Percentiles rank a stretch among this genome's conserved stretches.
Conservation (phyloP, 1,140 invertebrate genomes). For the Philaenus spumarius region DNA sequence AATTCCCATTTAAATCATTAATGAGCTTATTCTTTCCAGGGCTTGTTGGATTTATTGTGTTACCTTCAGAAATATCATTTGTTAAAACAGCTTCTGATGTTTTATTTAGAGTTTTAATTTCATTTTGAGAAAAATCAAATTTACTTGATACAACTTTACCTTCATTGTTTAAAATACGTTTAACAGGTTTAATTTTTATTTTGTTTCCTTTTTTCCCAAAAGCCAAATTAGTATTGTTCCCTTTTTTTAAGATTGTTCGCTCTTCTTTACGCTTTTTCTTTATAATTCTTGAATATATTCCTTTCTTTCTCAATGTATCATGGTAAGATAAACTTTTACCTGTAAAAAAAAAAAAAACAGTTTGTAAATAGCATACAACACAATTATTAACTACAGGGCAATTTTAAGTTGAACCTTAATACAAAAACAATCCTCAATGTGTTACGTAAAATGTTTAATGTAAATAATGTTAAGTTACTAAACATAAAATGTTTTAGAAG, state of each 20-base stretch:
- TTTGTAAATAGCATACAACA: no score
- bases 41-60: neutral
- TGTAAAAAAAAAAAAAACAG: slow-evolving; percentile 2
- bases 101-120: slow-evolving; percentile 5
- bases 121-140: slow-evolving; percentile 21
- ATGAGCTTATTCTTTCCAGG: neutral
- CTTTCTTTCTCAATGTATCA: slow-evolving; percentile 18
- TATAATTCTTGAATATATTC: slow-evolving; percentile 20
- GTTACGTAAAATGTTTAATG: no score
- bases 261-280: slow-evolving; percentile 25
- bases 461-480: no score
- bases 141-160: slow-evolving; percentile 22
- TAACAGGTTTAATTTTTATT: slow-evolving; percentile 3
- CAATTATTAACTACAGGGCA: no score
- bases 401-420: no score
- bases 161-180: slow-evolving; percentile 15
- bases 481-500: no score
- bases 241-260: slow-evolving; percentile 2
- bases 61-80: slow-evolving; percentile 9
- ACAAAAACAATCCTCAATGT: no score
- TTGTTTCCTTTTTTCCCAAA: slow-evolving; percentile 4
- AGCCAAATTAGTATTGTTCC: neutral
- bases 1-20: no score
- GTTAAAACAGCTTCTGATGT: slow-evolving; percentile 6
- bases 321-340: slow-evolving; percentile 9